Evolutionary conservation across 2,797 vertebrate species (phyloP).

Genomic region (Fringilla coelebs): DNA sequence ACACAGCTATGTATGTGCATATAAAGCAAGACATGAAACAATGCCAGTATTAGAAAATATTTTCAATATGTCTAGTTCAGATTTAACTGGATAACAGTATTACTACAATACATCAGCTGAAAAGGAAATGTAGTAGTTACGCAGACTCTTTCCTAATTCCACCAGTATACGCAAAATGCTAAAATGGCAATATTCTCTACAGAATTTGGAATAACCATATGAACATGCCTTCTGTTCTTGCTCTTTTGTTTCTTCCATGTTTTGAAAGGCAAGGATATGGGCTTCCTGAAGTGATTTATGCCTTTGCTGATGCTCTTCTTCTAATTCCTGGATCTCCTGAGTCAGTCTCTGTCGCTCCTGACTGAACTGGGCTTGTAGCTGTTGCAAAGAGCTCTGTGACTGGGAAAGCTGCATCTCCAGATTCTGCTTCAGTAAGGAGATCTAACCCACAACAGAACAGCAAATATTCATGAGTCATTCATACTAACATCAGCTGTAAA

Average conservation of each 20-base stretch:
- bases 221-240: constrained; percentile 88
- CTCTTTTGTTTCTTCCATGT: constrained; percentile 89
- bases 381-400: constrained; percentile 94
- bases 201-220: background rate
- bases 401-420: constrained; percentile 97
- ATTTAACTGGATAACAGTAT: background rate
- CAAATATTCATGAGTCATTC: constrained; percentile 37
- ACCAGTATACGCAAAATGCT: background rate
- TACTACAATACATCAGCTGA: background rate
- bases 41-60: background rate
- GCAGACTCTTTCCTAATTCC: background rate
- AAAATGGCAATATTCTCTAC: background rate
- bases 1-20: background rate
- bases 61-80: background rate
- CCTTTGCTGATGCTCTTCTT: constrained; percentile 90
- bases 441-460: constrained; percentile 78
- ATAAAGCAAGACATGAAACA: background rate
- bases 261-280: constrained; percentile 88
- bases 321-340: constrained; percentile 92
- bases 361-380: constrained; percentile 94
- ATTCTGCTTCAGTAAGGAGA: constrained; percentile 95
- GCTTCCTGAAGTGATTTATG: constrained; percentile 92
- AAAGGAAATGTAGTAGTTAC: background rate
- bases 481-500: background rate
- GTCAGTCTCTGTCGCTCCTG: constrained; percentile 93